Conservation (phyloP, 2,797 vertebrate species). For the Hozukius guyotensis region DNA sequence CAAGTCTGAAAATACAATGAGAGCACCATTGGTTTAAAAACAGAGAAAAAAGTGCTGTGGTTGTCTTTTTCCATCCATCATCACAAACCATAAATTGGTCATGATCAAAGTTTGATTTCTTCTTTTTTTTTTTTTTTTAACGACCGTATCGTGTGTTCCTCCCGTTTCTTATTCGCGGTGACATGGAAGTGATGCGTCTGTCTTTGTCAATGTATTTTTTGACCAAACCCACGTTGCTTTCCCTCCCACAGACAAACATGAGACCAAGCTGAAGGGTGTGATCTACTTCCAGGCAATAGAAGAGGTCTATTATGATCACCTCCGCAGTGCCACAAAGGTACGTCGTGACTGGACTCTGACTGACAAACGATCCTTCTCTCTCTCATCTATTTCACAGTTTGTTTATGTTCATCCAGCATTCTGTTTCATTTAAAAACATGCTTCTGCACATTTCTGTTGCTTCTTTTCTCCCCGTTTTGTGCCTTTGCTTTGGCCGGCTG, state of each 20-base stretch:
- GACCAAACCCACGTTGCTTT: slow-evolving; percentile 1
- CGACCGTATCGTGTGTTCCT: not conserved
- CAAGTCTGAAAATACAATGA: slow-evolving; percentile 76
- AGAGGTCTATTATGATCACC: slow-evolving; percentile 97
- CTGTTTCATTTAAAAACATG: slow-evolving; percentile 30
- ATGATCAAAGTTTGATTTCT: slow-evolving; percentile 60
- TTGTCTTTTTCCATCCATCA: slow-evolving; percentile 78
- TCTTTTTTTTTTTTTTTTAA: not conserved
- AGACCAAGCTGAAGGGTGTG: slow-evolving; percentile 96
- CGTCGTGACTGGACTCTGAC: not conserved
- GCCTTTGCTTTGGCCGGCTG: slow-evolving; percentile 53
- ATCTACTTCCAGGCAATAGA: slow-evolving; percentile 99
- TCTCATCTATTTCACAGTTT: not conserved
- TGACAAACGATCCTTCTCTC: not conserved
- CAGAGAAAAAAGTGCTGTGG: slow-evolving; percentile 69
- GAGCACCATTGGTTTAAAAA: slow-evolving; percentile 61
- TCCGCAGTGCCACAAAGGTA: slow-evolving; percentile 97
- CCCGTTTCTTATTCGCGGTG: not conserved
- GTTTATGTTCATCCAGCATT: slow-evolving; percentile 6
- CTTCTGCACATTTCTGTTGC: slow-evolving; percentile 39
- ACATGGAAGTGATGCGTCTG: not conserved
- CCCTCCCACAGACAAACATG: slow-evolving; percentile 88
- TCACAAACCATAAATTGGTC: slow-evolving; percentile 50
- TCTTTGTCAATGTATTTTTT: not conserved
- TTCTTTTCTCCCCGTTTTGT: slow-evolving; percentile 26